Evolutionary conservation across 2,888 invertebrate species (phyloP).

Genomic region (Calameuta pallipes): DNA sequence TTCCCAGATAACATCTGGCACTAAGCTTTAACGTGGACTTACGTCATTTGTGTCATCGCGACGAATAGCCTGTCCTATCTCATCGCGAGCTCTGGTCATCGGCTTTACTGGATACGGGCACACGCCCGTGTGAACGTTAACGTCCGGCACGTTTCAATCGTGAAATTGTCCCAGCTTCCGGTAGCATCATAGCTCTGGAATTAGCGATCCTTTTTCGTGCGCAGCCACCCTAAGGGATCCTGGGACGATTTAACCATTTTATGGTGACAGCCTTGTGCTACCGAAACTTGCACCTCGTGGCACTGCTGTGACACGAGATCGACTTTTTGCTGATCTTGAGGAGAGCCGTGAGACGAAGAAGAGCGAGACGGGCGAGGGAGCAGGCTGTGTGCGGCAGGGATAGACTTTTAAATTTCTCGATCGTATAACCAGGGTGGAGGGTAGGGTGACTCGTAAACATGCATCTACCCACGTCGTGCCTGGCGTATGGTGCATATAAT

Average conservation of each 20-base stretch:
- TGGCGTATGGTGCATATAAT: neutral
- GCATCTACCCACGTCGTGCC: neutral
- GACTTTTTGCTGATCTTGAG: neutral
- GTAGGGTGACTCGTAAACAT: neutral
- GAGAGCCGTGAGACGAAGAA: neutral
- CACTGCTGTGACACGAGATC: neutral
- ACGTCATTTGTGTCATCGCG: conserved; percentile 28
- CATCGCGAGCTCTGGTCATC: conserved; percentile 1
- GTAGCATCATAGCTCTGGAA: neutral
- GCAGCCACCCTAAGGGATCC: neutral
- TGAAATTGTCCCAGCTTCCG: neutral
- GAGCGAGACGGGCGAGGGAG: neutral
- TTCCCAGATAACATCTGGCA: conserved; percentile 22
- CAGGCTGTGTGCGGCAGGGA: neutral
- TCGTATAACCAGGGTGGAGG: neutral
- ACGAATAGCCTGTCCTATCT: conserved; percentile 20
- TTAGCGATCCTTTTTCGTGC: neutral
- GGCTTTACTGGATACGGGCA: neutral
- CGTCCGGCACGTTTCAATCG: neutral
- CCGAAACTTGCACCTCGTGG: neutral
- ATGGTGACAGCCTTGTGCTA: neutral
- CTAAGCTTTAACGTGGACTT: conserved; percentile 11
- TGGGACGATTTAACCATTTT: neutral
- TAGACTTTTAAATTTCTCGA: neutral
- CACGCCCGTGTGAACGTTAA: neutral